Evolutionary conservation across 2,797 vertebrate species (phyloP), one percentile per base, ranked within the genome.

Genomic region (Malacoraja senta): DNA sequence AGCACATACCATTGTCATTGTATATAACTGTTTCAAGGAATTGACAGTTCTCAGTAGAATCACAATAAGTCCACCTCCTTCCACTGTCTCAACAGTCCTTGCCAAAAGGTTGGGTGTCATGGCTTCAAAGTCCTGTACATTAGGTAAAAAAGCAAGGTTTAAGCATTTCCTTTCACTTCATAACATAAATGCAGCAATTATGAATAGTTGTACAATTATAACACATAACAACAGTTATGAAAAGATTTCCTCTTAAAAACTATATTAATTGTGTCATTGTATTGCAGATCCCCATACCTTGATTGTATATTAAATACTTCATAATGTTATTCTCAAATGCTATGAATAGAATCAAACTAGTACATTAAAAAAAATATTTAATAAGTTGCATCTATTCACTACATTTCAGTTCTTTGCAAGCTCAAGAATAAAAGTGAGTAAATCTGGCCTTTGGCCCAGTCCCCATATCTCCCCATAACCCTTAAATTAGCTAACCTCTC

Each of bases 21-120:
- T 99, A 93, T 99, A 99, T 7, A 99, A 96, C 96, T 99, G 98
- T 95, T 98, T 99, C 83, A 99, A 97, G 0, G 99, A 99, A 94
- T 98, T 98, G 97, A 99, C 96, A 0, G 97, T 98, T 94, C 98
- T 97, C 1, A 99, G 96, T 24, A 99, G 97, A 93, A 99, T 97
- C 81, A 98, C 97, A 93, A 99, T 97, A 9, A 99, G 95, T 1
- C 99, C 99, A 0, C 99, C 98, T 0, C 99, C 99, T 96, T 99
- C 98, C 0, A 99, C 98, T 0, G 99, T 99, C 96, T 99, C 99
- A 61, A 99, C 93, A 0, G 99, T 99, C 94, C 99, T 97, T 38
- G 99, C 99, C 91, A 99, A 94, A 21, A 99, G 96, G 94, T 99
- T 99, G 12, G 99, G 99, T 91, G 98, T 99, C 93, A 99, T 94